These are phyloP conservation scores for Hozukius guyotensis DNA, from an alignment of 2,797 vertebrate genomes.

Conservation along the genomic window DNA sequence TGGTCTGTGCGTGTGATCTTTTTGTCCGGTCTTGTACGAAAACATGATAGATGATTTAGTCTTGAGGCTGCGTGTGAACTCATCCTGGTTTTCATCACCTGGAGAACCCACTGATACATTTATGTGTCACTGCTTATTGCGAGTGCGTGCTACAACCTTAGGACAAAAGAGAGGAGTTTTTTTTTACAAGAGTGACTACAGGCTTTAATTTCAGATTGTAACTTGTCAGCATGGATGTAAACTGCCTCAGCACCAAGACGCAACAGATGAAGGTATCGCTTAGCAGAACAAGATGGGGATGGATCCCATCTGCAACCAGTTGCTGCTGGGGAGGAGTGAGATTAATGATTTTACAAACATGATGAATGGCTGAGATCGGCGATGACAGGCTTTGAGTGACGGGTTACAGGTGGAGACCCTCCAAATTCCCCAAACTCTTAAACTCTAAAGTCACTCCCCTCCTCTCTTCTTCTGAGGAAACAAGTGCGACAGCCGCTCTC, in stretches of 20 bases:
- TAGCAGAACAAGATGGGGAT: conserved; percentile 43
- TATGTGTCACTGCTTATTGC: conserved; percentile 51
- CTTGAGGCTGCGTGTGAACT: conserved; percentile 55
- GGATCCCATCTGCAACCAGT: conserved; percentile 73
- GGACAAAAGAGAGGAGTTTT: conserved; percentile 16
- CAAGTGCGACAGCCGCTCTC: conserved; percentile 71
- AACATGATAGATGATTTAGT: conserved; percentile 74
- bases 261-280: conserved; percentile 56
- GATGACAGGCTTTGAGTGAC: conserved; percentile 85
- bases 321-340: conserved; percentile 72
- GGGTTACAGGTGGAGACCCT: conserved; percentile 80
- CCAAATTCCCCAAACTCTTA: conserved; percentile 59
- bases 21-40: conserved; percentile 67
- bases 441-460: conserved; percentile 37
- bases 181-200: conserved; percentile 10
- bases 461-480: conserved; percentile 52
- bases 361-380: conserved; percentile 81
- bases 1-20: conserved; percentile 65
- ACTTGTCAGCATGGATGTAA: conserved; percentile 47
- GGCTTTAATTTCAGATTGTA: conserved; percentile 58
- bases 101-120: conserved; percentile 57
- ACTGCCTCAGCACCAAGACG: conserved; percentile 16
- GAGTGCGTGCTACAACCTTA: conserved; percentile 13
- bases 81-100: conserved; percentile 68
- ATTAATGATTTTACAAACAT: conserved; percentile 83